Conservation (phyloP, 2,113 vertebrate genomes). For the Platysteira castanea region DNA sequence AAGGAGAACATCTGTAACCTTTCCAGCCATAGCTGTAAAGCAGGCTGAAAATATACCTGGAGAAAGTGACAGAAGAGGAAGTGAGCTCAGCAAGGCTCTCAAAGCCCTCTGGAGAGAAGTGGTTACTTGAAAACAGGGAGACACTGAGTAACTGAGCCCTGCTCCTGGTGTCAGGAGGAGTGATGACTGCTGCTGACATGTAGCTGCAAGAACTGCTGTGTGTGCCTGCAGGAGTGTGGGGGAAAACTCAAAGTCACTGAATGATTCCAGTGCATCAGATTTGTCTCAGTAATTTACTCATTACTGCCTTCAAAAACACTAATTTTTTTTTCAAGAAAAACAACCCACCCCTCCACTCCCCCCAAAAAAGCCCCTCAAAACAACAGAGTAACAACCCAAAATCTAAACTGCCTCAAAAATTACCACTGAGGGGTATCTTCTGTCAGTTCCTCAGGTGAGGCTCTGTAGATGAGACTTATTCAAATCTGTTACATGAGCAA, state of each 20-base stretch:
- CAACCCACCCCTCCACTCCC: background rate
- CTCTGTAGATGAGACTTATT: background rate
- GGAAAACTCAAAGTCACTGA: background rate
- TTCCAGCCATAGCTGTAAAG: background rate
- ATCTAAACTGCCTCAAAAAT: background rate
- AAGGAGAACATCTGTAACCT: background rate
- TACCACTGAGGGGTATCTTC: background rate
- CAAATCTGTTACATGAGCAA: background rate
- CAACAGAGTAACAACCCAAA: background rate
- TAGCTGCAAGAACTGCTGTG: background rate
- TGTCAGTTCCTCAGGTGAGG: background rate
- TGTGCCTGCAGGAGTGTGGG: background rate
- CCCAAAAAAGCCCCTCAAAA: fast-evolving
- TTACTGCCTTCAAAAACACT: background rate
- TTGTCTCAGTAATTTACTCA: background rate
- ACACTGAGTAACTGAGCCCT: background rate
- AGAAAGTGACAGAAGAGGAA: background rate
- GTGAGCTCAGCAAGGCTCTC: background rate
- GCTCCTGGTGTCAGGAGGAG: background rate
- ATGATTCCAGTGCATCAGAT: background rate
- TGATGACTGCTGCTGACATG: background rate
- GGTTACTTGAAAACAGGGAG: background rate
- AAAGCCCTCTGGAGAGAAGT: background rate
- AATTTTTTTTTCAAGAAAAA: background rate
- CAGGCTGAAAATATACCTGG: background rate